Conservation (phyloP, 2,113 vertebrate genomes). For the Etia nguti region DNA sequence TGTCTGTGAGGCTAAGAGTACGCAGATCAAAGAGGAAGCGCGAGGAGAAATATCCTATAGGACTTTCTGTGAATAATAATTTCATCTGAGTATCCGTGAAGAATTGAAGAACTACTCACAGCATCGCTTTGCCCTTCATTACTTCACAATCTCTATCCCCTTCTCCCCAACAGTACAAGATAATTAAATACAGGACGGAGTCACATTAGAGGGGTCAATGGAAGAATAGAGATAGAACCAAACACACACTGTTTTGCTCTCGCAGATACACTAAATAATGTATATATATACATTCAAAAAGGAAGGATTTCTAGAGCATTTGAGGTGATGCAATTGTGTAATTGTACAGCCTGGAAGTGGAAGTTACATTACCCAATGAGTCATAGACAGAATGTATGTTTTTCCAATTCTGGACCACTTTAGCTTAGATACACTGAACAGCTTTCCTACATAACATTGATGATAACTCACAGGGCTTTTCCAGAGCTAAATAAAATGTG, state of each 20-base stretch:
- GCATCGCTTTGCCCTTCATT: conserved; percentile 3
- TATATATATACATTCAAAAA: conserved; percentile 7
- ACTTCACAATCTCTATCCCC: neutral
- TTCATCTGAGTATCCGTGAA: conserved; percentile 13
- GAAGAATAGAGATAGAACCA: conserved; percentile 12
- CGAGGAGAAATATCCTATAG: conserved; percentile 25
- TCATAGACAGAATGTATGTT: neutral
- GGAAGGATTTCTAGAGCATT: neutral
- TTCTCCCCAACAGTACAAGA: neutral
- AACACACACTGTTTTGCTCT: neutral
- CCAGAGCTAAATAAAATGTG: neutral
- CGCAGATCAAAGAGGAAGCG: conserved; percentile 54
- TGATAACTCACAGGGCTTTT: neutral
- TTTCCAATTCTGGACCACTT: neutral
- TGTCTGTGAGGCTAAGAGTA: neutral
- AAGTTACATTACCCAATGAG: neutral
- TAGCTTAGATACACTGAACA: neutral
- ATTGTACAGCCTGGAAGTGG: neutral
- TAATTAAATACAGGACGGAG: neutral
- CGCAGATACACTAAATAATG: neutral
- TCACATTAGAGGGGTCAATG: conserved; percentile 24
- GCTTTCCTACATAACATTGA: neutral
- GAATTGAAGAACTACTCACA: conserved; percentile 2
- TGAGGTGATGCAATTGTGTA: neutral
- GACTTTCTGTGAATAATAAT: conserved; percentile 20